Conservation (phyloP, 2,113 vertebrate genomes). For the Coreoperca whiteheadi region DNA sequence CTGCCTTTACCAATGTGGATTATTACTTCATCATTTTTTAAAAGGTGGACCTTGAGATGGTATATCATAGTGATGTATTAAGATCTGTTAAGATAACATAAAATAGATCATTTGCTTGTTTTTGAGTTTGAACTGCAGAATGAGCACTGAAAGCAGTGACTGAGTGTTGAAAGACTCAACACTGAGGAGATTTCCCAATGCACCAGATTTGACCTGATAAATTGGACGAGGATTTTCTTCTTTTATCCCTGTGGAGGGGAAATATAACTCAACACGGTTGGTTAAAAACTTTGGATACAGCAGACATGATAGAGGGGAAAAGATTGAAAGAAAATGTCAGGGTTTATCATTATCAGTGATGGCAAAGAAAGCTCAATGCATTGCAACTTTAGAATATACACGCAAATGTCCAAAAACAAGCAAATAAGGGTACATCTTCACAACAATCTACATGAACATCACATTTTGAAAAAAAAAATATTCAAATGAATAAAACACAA, state of each 20-base stretch:
- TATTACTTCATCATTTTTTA: slow-evolving; percentile 14
- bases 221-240: not conserved
- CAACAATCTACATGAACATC: not conserved
- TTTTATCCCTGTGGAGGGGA: not conserved
- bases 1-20: slow-evolving; percentile 6
- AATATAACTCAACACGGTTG: not conserved
- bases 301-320: not conserved
- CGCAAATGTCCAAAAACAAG: not conserved
- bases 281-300: not conserved
- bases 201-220: not conserved
- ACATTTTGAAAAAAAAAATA: not conserved
- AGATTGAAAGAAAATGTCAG: not conserved
- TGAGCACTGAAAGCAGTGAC: not conserved
- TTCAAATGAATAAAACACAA: not conserved
- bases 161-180: not conserved
- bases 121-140: not conserved
- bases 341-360: not conserved
- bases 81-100: not conserved
- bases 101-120: not conserved
- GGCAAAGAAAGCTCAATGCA: not conserved
- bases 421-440: not conserved
- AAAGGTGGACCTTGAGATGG: not conserved
- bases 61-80: not conserved
- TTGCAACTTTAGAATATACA: not conserved
- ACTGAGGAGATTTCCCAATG: not conserved